Percentiles rank a stretch among this genome's conserved stretches.
phyloP scores from a whole-genome alignment of 1,140 invertebrate species.

The Leptopilina boulardi region DNA sequence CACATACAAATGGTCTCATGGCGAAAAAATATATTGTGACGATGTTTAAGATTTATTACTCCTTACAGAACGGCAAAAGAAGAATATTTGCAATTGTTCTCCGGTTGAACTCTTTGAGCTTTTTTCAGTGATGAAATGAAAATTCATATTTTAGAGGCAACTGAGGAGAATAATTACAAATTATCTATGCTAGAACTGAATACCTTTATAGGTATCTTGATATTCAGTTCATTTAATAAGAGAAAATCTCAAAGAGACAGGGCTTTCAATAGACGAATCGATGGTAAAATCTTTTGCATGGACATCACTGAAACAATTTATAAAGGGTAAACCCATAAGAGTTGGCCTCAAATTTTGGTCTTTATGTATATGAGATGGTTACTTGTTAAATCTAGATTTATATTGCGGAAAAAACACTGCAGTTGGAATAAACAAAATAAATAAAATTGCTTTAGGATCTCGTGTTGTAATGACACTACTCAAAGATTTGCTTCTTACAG shows the following conservation, averaged over 20 bases:
- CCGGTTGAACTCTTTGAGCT: conserved; percentile 36
- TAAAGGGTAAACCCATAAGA: too few species aligned
- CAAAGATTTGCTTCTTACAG: too few species aligned
- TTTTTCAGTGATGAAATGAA: conserved; percentile 33
- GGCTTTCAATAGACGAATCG: too few species aligned
- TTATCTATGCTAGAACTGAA: conserved; percentile 35
- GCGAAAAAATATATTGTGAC: conserved; percentile 20
- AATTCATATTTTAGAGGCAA: conserved; percentile 37
- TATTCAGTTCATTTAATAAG: conserved; percentile 38
- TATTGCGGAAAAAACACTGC: too few species aligned
- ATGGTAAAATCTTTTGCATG: too few species aligned
- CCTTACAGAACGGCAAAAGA: conserved; percentile 12
- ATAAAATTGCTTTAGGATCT: too few species aligned
- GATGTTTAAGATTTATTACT: conserved; percentile 21
- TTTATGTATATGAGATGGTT: too few species aligned
- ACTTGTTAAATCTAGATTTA: too few species aligned
- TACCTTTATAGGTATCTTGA: conserved; percentile 41
- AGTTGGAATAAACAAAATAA: too few species aligned
- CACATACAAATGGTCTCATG: background rate
- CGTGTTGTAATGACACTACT: too few species aligned
- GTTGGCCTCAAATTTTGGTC: too few species aligned
- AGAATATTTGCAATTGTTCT: conserved; percentile 15
- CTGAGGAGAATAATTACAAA: conserved; percentile 39
- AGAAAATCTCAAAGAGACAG: conserved; percentile 45
- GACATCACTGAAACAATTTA: too few species aligned